A percentile compares a stretch with the other conserved stretches of the same genome.
Evolutionary conservation across 2,888 invertebrate genomes (phyloP).

Genomic region (Athalia cordata): DNA sequence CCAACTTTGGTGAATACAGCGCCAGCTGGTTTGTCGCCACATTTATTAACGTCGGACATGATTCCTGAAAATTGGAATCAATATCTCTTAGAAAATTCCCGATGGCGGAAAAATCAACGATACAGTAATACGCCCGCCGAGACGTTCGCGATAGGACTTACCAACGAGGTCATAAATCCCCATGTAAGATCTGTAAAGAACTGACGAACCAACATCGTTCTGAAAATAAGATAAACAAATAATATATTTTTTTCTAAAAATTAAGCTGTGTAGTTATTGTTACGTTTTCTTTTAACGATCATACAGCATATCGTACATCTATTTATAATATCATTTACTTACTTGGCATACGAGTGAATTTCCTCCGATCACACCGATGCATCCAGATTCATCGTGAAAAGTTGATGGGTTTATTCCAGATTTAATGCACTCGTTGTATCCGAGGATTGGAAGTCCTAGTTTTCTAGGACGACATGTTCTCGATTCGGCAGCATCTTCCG

Average conservation of each 20-base stretch:
- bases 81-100: conserved; percentile 4
- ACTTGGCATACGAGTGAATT: conserved; percentile 75
- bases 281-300: not conserved
- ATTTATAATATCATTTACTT: conserved; percentile 51
- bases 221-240: conserved; percentile 60
- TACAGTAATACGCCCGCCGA: too few relatives aligned
- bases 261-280: not conserved
- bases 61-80: conserved; percentile 69
- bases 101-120: not conserved
- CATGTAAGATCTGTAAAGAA: conserved; percentile 74
- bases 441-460: conserved; percentile 75
- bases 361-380: conserved; percentile 75
- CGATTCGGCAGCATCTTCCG: conserved; percentile 54
- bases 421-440: conserved; percentile 72
- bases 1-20: conserved; percentile 76
- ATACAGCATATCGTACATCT: too few relatives aligned
- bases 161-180: conserved; percentile 76
- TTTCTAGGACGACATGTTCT: conserved; percentile 75
- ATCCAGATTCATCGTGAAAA: conserved; percentile 76
- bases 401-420: conserved; percentile 65
- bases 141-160: conserved; percentile 54
- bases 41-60: conserved; percentile 75
- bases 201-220: conserved; percentile 77
- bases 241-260: not conserved
- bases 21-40: conserved; percentile 70